A percentile compares a stretch with the other conserved stretches of the same genome.
phyloP scores from a whole-genome alignment of 2,888 invertebrate genomes.

The Dichetophora obliterata region DNA sequence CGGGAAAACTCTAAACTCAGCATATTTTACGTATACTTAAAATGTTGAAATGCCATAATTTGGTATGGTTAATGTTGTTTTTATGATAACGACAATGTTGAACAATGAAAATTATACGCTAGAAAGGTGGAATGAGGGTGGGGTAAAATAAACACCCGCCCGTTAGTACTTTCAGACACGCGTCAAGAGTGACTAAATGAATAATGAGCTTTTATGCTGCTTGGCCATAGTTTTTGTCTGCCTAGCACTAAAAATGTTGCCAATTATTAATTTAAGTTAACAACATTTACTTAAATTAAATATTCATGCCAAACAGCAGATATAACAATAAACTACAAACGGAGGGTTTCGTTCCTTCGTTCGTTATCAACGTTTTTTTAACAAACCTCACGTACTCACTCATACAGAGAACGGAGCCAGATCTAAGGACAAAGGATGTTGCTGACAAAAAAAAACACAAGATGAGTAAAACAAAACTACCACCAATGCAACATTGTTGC shows the following conservation, averaged over 20 bases:
- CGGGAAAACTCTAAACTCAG: no score
- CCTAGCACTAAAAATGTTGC: background rate
- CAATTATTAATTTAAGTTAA: constrained; percentile 5
- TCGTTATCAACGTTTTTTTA: background rate
- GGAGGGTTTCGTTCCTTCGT: background rate
- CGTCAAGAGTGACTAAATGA: background rate
- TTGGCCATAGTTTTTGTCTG: background rate
- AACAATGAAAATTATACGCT: no score
- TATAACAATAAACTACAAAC: background rate
- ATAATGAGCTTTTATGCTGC: background rate
- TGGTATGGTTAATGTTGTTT: no score
- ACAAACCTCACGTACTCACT: background rate
- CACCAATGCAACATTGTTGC: background rate
- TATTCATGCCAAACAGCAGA: background rate
- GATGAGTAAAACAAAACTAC: background rate
- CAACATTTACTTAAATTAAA: background rate
- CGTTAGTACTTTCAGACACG: no score
- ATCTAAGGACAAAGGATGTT: background rate
- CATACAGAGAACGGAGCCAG: background rate
- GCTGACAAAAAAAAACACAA: background rate
- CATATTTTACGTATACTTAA: no score
- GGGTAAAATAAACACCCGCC: no score
- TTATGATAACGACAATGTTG: no score
- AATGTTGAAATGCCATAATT: no score
- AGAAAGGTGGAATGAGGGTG: background rate